Evolutionary conservation across 2,888 invertebrate species (phyloP), one percentile per base, ranked within the genome.

Genomic region (Pharmacophagus antenor): DNA sequence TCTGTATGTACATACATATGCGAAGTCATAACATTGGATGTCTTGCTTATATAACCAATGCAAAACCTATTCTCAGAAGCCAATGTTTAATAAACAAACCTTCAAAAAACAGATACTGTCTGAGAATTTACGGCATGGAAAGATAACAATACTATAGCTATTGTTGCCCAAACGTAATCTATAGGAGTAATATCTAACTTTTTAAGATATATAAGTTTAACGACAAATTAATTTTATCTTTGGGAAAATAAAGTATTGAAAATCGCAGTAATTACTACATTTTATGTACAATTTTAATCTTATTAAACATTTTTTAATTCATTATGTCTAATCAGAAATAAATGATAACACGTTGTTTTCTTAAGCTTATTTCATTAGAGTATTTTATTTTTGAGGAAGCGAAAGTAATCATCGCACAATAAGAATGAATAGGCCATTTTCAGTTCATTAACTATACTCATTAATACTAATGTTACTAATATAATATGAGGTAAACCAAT

Each of bases 11-110:
- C 44, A 37, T 20, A 46, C 22, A 17, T 41, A 48, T 25, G 1
- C 25, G 22, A 15, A 31, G 18, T 20, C 18, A 49, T 27, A 20
- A 21, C n/a, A 46, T 46, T 31, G 22, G n/a, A 23, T 37, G 37
- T 48, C 46, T 18, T 21, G 27, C 41, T 42, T 54, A 54, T 48
- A 27, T 48, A 58, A 53, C 52, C 41, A 49, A 23, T 41, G 21
- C 31, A 12, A 27, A 27, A 12, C 31, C 15, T 44, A 65, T 84
- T 84, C 82, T 70, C 61, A 67, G 80, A 81, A 83, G 70, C 31
- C 57, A 58, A 54, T 83, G 79, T 85, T 84, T 81, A 65, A 70
- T 71, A 82, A 84, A 85, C 79, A 81, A 18, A 49, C 50, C 61
- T 57, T 57, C 47, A 59, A 54, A 61, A 49, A 57, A 51, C 54